These are phyloP conservation scores for Ictidomys tridecemlineatus DNA, from an alignment of 2,113 vertebrate species.

Conservation along the genomic window DNA sequence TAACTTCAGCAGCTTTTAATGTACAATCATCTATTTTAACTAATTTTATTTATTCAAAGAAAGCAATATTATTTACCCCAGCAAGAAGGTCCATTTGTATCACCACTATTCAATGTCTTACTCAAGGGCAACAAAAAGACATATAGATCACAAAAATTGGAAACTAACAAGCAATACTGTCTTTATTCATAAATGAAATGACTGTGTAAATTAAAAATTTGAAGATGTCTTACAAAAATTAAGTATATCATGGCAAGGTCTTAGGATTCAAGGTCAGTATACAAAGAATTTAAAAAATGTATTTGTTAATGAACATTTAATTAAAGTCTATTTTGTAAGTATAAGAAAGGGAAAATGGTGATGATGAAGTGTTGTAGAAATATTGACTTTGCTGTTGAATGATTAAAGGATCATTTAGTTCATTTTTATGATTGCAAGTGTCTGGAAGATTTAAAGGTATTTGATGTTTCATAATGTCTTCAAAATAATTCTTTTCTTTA, in stretches of 20 bases:
- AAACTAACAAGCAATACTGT: background rate
- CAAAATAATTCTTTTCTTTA: background rate
- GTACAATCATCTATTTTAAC: background rate
- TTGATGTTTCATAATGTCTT: background rate
- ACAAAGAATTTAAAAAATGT: background rate
- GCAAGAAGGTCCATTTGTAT: background rate
- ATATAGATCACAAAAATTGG: background rate
- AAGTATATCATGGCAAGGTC: background rate
- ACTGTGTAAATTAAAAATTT: background rate
- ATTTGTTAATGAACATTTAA: background rate
- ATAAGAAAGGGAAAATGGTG: background rate
- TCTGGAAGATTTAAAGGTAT: background rate
- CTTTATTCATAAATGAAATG: background rate
- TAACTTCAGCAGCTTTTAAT: background rate
- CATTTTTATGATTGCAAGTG: background rate
- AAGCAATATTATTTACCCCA: background rate
- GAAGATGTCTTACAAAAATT: background rate
- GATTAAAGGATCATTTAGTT: background rate
- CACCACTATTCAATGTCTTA: background rate
- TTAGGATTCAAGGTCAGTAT: background rate
- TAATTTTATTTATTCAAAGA: background rate
- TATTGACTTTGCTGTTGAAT: background rate
- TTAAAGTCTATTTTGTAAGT: background rate
- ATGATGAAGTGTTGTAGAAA: background rate
- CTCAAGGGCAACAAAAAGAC: background rate